phyloP scores from a whole-genome alignment of 1,140 invertebrate species.

The Magallana ariakensis region DNA sequence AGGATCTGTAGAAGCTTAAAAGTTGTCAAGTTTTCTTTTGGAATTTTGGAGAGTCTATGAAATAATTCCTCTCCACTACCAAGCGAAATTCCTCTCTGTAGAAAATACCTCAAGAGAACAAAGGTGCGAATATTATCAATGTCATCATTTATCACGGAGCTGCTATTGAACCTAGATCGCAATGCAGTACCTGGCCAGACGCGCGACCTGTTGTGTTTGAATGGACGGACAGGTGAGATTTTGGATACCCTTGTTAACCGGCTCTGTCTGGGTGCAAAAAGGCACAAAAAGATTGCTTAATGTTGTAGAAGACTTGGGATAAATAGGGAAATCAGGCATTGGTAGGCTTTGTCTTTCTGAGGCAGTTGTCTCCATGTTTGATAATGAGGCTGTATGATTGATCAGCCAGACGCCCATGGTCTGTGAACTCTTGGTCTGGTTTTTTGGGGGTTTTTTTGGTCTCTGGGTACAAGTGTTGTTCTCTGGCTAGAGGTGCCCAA shows the following conservation, averaged over 20 bases:
- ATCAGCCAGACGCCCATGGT: background rate
- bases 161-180: background rate
- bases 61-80: background rate
- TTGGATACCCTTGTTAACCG: background rate
- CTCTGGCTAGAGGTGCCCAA: background rate
- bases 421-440: background rate
- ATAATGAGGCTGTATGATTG: background rate
- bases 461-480: background rate
- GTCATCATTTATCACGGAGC: background rate
- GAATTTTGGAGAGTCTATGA: background rate
- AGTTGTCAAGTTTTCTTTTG: background rate
- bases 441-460: background rate
- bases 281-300: constrained; percentile 27
- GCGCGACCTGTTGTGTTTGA: background rate
- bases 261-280: constrained; percentile 22
- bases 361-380: background rate
- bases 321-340: background rate
- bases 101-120: constrained; percentile 18
- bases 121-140: background rate
- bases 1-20: background rate
- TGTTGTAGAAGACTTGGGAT: constrained; percentile 21
- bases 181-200: background rate
- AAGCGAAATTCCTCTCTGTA: background rate
- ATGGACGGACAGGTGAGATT: constrained; percentile 33
- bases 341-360: background rate